Evolutionary conservation across 2,888 invertebrate species (phyloP).

Genomic region (Sepioteuthis lessoniana): DNA sequence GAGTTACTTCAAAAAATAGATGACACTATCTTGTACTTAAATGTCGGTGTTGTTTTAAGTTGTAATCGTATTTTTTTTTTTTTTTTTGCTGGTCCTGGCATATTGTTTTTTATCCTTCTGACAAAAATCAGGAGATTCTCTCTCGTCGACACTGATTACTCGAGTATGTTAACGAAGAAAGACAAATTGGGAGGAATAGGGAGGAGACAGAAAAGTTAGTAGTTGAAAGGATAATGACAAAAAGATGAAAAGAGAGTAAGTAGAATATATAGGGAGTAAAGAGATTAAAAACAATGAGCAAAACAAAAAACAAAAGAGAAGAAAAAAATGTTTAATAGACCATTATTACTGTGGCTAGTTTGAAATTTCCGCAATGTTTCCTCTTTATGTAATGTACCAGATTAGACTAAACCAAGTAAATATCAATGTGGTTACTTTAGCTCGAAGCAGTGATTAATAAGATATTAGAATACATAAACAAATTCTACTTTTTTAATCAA

Average conservation of each 20-base stretch:
- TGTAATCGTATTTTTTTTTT: background rate
- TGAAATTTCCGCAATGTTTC: background rate
- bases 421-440: no score
- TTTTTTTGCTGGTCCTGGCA: background rate
- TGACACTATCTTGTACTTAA: conserved; percentile 24
- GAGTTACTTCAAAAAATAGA: background rate
- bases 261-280: background rate
- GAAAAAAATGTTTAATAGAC: background rate
- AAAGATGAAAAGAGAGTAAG: background rate
- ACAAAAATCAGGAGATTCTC: no score
- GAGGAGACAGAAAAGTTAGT: background rate
- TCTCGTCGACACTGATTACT: background rate
- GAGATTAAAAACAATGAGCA: background rate
- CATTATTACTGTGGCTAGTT: background rate
- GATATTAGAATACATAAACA: no score
- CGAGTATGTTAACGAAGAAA: background rate
- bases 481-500: no score
- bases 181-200: background rate
- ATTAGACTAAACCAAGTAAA: no score
- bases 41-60: conserved; percentile 1
- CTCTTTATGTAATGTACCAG: background rate
- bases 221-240: background rate
- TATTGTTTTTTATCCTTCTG: background rate
- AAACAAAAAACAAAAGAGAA: background rate
- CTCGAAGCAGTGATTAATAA: no score